These are phyloP conservation scores for Limnephilus lunatus DNA, from an alignment of 2,888 invertebrate genomes.

Conservation along the genomic window DNA sequence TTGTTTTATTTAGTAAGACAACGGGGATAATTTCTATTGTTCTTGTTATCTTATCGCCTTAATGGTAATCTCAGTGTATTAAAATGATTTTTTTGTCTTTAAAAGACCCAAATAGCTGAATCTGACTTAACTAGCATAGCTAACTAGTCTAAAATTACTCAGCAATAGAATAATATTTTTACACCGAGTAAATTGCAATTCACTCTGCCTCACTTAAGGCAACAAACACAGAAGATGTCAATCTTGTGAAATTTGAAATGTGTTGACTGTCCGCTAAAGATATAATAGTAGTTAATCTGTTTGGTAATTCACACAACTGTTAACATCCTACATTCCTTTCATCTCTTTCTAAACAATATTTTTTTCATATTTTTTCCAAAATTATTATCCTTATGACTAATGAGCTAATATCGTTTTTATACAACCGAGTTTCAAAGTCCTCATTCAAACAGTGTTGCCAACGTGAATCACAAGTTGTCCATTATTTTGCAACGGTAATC, in stretches of 20 bases:
- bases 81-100: no score
- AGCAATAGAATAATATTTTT: no score
- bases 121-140: no score
- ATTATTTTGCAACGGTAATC: background rate
- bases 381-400: background rate
- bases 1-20: background rate
- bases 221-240: no score
- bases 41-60: background rate
- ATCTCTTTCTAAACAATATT: background rate
- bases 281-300: no score
- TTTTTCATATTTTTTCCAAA: background rate
- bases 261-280: no score
- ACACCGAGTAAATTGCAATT: no score
- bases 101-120: no score
- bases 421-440: background rate
- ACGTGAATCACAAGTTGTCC: background rate
- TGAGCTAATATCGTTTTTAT: background rate
- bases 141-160: no score
- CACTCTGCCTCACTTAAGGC: no score
- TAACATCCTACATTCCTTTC: background rate
- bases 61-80: no score
- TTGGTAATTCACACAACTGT: background rate
- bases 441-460: background rate
- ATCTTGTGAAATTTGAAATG: no score
- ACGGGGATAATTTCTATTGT: background rate